Conservation (phyloP, 2,888 invertebrate genomes). For the Brenthis daphne region DNA sequence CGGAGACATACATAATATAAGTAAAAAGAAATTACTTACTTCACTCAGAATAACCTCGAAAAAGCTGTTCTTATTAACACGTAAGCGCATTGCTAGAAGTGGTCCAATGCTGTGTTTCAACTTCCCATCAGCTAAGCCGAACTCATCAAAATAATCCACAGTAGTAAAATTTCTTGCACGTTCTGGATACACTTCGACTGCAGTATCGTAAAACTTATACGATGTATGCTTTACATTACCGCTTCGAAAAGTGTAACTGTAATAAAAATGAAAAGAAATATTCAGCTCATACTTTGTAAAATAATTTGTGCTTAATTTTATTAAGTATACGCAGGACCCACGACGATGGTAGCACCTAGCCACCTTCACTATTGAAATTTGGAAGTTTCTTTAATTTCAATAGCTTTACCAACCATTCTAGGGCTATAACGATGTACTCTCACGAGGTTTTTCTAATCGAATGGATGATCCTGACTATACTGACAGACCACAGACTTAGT, state of each 20-base stretch:
- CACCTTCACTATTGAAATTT: no score
- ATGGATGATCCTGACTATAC: no score
- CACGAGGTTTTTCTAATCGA: no score
- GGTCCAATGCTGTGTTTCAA: slow-evolving; percentile 86
- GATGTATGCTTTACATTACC: slow-evolving; percentile 95
- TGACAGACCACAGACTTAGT: no score
- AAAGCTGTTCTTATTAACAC: slow-evolving; percentile 89
- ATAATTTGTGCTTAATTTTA: not conserved
- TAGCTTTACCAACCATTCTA: no score
- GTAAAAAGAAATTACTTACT: slow-evolving; percentile 77
- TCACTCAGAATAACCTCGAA: slow-evolving; percentile 97
- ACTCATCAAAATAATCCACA: slow-evolving; percentile 89
- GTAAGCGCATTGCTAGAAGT: slow-evolving; percentile 87
- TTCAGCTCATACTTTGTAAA: not conserved
- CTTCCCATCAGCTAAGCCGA: slow-evolving; percentile 90
- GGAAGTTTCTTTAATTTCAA: no score
- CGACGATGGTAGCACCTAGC: no score
- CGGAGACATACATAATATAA: not conserved
- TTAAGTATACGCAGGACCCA: no score
- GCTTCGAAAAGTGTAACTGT: slow-evolving; percentile 90
- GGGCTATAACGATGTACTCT: no score
- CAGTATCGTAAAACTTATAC: slow-evolving; percentile 93
- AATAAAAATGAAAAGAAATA: slow-evolving; percentile 41
- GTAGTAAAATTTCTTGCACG: slow-evolving; percentile 84
- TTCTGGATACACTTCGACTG: slow-evolving; percentile 89